These are phyloP conservation scores for Marcusenius ussheri DNA, from an alignment of 2,113 vertebrate genomes.

Conservation along the genomic window DNA sequence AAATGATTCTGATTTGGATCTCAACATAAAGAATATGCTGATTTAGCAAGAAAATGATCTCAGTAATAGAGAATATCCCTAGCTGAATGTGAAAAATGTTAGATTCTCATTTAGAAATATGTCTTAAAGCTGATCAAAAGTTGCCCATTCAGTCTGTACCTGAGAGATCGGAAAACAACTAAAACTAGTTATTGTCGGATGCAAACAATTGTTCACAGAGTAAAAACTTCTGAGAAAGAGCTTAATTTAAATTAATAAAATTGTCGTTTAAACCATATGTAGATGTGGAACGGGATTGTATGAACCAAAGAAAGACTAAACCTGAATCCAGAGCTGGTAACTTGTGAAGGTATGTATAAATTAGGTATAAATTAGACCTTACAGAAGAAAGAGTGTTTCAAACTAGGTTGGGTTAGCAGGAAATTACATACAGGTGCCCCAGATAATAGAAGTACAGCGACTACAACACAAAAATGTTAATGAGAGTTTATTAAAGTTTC, in stretches of 20 bases:
- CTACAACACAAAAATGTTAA: constrained; percentile 32
- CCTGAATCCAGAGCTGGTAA: background rate
- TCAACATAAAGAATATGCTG: background rate
- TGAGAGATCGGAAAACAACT: background rate
- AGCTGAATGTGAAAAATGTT: background rate
- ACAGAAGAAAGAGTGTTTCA: background rate
- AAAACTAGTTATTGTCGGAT: background rate
- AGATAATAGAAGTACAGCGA: constrained; percentile 31
- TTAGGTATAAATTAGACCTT: background rate
- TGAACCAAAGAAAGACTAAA: background rate
- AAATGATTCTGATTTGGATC: background rate
- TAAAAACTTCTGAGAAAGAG: background rate
- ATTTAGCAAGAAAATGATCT: background rate
- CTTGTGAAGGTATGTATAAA: background rate
- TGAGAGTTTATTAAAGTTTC: constrained; percentile 34
- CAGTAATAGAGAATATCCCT: background rate
- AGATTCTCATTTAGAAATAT: background rate
- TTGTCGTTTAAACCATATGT: background rate
- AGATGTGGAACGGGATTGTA: background rate
- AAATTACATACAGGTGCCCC: constrained; percentile 43
- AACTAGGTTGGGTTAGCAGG: constrained; percentile 16
- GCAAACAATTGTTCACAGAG: background rate
- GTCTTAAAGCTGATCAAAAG: background rate
- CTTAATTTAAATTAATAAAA: background rate
- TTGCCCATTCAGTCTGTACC: background rate